phyloP scores from a whole-genome alignment of 2,797 vertebrate species.

The Acanthiza pusilla region DNA sequence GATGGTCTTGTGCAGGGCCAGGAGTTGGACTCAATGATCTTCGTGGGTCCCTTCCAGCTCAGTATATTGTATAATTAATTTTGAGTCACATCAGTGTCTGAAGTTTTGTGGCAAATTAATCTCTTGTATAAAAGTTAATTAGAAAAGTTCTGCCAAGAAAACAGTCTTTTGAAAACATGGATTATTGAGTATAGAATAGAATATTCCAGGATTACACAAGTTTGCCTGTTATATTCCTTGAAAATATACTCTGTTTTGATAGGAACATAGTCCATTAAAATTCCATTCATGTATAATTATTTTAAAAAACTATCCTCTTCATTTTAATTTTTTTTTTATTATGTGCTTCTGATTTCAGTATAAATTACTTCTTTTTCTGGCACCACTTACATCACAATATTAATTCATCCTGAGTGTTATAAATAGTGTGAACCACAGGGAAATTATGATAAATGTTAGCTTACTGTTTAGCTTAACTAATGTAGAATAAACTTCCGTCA shows the following conservation, averaged over 20 bases:
- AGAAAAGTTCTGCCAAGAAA: neutral
- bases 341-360: neutral
- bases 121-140: neutral
- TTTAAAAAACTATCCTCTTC: neutral
- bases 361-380: neutral
- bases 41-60: neutral
- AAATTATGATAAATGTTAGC: neutral
- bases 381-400: neutral
- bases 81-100: neutral
- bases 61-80: neutral
- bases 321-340: neutral
- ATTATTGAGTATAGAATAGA: neutral
- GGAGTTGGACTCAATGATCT: fast-evolving
- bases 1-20: neutral
- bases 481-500: neutral
- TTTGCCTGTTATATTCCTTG: neutral
- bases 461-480: neutral
- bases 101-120: neutral
- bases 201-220: neutral
- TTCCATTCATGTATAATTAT: neutral
- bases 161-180: neutral
- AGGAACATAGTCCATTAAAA: neutral
- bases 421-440: neutral
- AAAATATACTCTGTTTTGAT: neutral
- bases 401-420: neutral